Base-by-base conservation (phyloP, 2,113 vertebrate genomes). In the Sisor rabdophorus region DNA sequence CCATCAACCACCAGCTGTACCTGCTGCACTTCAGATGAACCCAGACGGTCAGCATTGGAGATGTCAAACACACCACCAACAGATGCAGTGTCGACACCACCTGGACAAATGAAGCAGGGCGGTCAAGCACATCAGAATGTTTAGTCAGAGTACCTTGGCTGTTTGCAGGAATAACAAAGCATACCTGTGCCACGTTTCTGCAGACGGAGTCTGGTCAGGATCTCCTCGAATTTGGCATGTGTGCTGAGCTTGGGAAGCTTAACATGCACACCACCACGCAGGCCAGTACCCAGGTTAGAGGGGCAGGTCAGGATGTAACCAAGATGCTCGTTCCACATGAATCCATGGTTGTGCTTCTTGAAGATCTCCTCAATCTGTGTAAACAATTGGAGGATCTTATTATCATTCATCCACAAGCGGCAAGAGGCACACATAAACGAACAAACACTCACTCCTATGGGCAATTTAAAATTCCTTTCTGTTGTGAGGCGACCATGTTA, bases 1-100 rank as follows among this genome's bases (percentile, higher is more conserved):
- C 96, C 96, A 2, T 98, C 96, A 9, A 98, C 95, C 90, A 98
- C 96, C 91, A 97, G 84, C 92, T 98, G 96, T 77, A 97, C 96
- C 89, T 98, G 96, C 0, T 92, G 71, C 19, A 98, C 96, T 91
- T 98, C 96, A 0, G 96, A 98, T 81, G 93, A 97, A 83, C 96
- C 96, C 89, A 98, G 84, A 55, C 96, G 93, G 80, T 98, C 96
- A 2, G 96, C 96, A 53, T 98, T 98, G 92, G 96, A 98, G 88
- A 98, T 93, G 90, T 98, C 96, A 2, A 95, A 98, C 53, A 95
- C 92, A 0, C 95, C 91, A 5, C 96, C 96, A 71, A 97, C 94
- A 0, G 96, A 97, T 32, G 94, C 95, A 0, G 96, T 98, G 92
- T 98, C 96, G 84, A 98, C 96, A 3, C 96, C 96, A 1, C 96